Evolutionary conservation across 2,888 invertebrate species (phyloP).

Genomic region (Altica lythri): DNA sequence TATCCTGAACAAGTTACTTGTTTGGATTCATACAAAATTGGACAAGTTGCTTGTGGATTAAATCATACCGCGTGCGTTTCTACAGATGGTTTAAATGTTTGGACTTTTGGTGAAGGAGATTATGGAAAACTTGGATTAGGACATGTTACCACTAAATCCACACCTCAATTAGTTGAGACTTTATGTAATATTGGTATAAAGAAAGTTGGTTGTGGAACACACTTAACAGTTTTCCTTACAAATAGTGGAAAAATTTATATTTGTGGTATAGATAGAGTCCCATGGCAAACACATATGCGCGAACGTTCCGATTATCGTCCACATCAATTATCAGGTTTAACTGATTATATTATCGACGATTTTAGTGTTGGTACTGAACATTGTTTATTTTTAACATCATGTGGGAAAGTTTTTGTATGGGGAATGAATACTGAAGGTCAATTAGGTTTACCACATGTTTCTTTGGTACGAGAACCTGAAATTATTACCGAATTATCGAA

Average conservation of each 20-base stretch:
- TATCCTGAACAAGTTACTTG: slow-evolving; percentile 63
- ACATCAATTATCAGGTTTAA: slow-evolving; percentile 59
- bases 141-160: slow-evolving; percentile 56
- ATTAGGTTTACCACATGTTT: slow-evolving; percentile 63
- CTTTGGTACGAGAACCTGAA: slow-evolving; percentile 63
- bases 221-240: slow-evolving; percentile 67
- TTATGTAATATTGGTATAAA: slow-evolving; percentile 62
- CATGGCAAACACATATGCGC: slow-evolving; percentile 62
- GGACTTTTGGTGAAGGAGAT: slow-evolving; percentile 70
- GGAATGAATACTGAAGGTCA: slow-evolving; percentile 69
- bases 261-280: slow-evolving; percentile 65
- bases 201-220: slow-evolving; percentile 66
- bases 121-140: slow-evolving; percentile 64
- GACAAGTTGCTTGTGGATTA: slow-evolving; percentile 63
- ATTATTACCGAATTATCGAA: slow-evolving; percentile 60
- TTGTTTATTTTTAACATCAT: slow-evolving; percentile 62
- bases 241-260: slow-evolving; percentile 64
- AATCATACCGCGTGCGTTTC: slow-evolving; percentile 68
- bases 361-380: slow-evolving; percentile 68
- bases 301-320: slow-evolving; percentile 61
- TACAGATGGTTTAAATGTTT: slow-evolving; percentile 62
- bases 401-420: slow-evolving; percentile 66
- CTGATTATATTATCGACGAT: slow-evolving; percentile 61
- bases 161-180: slow-evolving; percentile 61
- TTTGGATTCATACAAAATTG: slow-evolving; percentile 59